These are phyloP conservation scores for Chroicocephalus ridibundus DNA, from an alignment of 2,113 vertebrate genomes.

Conservation along the genomic window DNA sequence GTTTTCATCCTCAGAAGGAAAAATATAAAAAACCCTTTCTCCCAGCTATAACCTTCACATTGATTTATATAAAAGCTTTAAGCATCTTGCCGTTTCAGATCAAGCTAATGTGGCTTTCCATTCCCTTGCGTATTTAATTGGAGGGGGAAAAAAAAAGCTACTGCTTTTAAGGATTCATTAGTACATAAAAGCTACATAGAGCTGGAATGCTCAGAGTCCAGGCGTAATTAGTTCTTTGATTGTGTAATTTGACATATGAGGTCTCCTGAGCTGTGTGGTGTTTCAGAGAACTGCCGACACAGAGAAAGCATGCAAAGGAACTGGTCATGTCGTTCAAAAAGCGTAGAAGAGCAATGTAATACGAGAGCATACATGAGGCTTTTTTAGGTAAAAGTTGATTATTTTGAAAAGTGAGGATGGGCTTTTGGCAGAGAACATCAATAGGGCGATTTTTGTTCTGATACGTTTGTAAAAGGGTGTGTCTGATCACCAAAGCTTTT, in stretches of 20 bases:
- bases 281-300: not conserved
- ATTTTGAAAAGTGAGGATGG: not conserved
- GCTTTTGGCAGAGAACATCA: not conserved
- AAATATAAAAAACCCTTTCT: not conserved
- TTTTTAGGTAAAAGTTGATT: not conserved
- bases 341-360: not conserved
- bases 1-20: not conserved
- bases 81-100: not conserved
- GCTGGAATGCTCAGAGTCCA: not conserved
- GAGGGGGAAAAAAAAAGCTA: accelerated
- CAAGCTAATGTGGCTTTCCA: not conserved
- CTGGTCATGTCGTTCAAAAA: not conserved
- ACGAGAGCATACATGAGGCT: not conserved
- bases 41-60: not conserved
- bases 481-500: not conserved
- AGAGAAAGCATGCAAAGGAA: not conserved
- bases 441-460: not conserved
- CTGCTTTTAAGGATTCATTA: constrained; percentile 23
- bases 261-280: not conserved
- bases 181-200: not conserved
- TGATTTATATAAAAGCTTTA: not conserved
- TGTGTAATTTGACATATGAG: not conserved
- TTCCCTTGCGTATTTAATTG: not conserved
- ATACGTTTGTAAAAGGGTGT: not conserved
- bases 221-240: not conserved